These are phyloP conservation scores for Salvator merianae DNA, from an alignment of 2,113 vertebrate species.

Conservation along the genomic window DNA sequence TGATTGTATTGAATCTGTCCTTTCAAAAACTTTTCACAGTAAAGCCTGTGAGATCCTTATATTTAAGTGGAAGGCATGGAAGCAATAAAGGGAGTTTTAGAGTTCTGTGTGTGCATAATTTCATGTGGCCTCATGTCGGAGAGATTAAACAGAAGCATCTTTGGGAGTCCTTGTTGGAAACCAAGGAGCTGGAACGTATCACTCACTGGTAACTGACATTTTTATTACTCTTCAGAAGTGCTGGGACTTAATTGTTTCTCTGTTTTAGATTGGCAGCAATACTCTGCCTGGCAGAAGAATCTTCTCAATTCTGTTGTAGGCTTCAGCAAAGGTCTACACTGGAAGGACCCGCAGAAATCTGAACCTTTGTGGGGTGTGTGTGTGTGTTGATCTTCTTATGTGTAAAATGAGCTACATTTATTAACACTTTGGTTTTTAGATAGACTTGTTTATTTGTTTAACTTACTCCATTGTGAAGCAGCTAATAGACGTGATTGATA, in stretches of 20 bases:
- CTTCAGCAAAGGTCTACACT: constrained; percentile 7
- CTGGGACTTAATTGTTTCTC: constrained; percentile 67
- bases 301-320: not conserved
- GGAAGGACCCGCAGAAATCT: constrained; percentile 17
- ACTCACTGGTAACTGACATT: constrained; percentile 62
- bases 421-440: not conserved
- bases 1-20: not conserved
- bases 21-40: not conserved
- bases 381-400: not conserved
- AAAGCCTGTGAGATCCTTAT: constrained; percentile 44
- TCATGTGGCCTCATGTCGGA: constrained; percentile 48
- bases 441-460: not conserved
- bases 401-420: not conserved
- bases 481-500: no score
- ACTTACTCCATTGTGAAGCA: not conserved
- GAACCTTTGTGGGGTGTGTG: not conserved
- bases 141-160: constrained; percentile 60
- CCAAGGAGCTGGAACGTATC: constrained; percentile 68
- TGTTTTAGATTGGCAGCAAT: constrained; percentile 60
- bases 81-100: constrained; percentile 44
- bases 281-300: constrained; percentile 38
- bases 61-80: constrained; percentile 50
- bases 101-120: constrained; percentile 34
- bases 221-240: constrained; percentile 68
- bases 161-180: constrained; percentile 53